Evolutionary conservation across 2,888 invertebrate species (phyloP), one percentile per base, ranked within the genome.

Genomic region (Melieria omissa): DNA sequence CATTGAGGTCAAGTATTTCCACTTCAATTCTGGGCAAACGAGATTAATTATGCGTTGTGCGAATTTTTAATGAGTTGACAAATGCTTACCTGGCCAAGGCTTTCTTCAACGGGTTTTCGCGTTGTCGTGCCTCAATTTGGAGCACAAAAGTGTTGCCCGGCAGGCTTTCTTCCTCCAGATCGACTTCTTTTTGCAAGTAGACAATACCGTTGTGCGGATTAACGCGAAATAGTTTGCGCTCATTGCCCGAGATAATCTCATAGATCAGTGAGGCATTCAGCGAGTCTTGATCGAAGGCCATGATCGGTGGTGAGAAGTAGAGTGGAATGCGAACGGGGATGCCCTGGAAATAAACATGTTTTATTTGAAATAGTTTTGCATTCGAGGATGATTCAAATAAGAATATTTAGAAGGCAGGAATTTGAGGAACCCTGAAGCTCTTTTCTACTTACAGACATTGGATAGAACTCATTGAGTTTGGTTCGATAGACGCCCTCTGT

Each of bases 231-330:
- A 94, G 86, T 60, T 91, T 91, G 0, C 92, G 88, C 67, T 95
- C 95, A 81, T 95, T 95, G 1, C 95, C 96, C 3, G 94, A 90
- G 41, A 94, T 89, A 63, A 96, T 91, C 76, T 93, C 93, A 83
- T 95, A 96, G 0, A 92, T 89, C 1, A 96, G 88, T 0, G 92
- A 89, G 0, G 93, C 90, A 78, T 93, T 91, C 57, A 95, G 90
- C 0, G 93, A 93, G 84, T 96, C 95, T 84, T 94, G 93, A 85
- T 95, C 95, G 76, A 90, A 91, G 0, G 95, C 95, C 78, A 90
- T 90, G 60, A 96, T 94, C 3, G 92, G 90, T 0, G 92, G 91
- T 5, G 90, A 88, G 81, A 95, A 93, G 68, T 89, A 86, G 1
- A 96, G 86, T 75, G 92, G 91, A 76, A 91, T 89, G 80, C 93